Evolutionary conservation across 2,888 invertebrate species (phyloP).

Genomic region (Thysanoteuthis rhombus): DNA sequence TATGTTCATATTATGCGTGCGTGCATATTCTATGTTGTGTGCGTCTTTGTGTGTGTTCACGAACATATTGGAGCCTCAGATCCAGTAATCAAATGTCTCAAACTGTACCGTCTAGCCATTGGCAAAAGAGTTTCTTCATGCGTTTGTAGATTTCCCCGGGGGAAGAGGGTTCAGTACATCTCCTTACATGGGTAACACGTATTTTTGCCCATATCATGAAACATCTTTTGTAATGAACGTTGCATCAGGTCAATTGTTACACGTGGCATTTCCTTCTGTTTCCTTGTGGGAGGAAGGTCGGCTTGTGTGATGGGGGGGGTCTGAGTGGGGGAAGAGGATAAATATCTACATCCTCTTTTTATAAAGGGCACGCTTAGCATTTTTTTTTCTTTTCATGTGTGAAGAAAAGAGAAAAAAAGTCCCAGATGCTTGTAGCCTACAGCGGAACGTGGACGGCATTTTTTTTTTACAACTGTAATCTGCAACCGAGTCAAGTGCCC

Average conservation of each 20-base stretch:
- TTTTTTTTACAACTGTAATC: not conserved
- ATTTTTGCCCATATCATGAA: not conserved
- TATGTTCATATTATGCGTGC: too few species aligned
- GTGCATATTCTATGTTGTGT: too few species aligned
- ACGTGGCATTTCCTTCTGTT: not conserved
- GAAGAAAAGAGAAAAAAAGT: not conserved
- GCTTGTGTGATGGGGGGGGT: not conserved
- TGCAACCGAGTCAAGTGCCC: not conserved
- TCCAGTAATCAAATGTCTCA: too few species aligned
- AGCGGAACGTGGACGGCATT: not conserved
- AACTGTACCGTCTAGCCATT: too few species aligned
- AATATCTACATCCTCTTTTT: not conserved
- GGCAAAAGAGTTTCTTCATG: too few species aligned
- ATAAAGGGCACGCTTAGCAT: not conserved
- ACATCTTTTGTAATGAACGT: not conserved
- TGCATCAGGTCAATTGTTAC: not conserved
- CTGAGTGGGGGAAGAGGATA: not conserved
- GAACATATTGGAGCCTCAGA: too few species aligned
- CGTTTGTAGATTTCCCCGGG: not conserved
- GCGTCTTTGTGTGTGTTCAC: too few species aligned
- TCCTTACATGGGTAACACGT: not conserved
- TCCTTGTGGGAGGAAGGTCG: not conserved
- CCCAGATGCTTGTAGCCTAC: not conserved
- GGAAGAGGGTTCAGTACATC: not conserved
- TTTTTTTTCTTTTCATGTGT: not conserved